Evolutionary conservation across 2,797 vertebrate species (phyloP), one percentile per base, ranked within the genome.

Genomic region (Gambusia yucatana): DNA sequence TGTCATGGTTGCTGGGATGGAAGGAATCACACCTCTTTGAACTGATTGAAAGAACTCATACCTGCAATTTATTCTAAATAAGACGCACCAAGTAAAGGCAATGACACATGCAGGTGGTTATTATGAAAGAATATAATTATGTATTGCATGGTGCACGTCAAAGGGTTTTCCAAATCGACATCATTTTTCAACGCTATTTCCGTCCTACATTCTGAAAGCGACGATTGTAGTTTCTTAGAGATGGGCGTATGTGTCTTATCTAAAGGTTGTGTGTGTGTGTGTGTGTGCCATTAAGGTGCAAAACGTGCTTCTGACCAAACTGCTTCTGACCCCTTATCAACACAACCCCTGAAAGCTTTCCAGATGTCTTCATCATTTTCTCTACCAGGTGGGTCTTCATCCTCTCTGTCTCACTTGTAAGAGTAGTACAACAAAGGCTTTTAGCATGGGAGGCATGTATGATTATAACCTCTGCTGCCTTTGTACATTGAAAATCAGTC

Each of bases 1-100:
- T 72, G 41, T 79, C 71, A 63, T 47, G 75, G 79, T 86, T 76
- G 75, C 82, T 43, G 25, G 81, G 70, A 80, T 52, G 36, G 63
- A 33, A 0, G 0, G 73, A 55, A 72, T 88, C 47, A 86, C n/a
- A 36, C 14, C 3, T 46, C 30, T 86, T 76, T 73, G 30, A 72
- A 46, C 25, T 55, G 75, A 70, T 75, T n/a, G 30, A 25, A 69
- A 48, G 25, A 14, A 20, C 81, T 84, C 72, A 61, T n/a, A 30
- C 74, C 65, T 78, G 67, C 77, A 22, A 82, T 89, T 82, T 47
- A 75, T 67, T 48, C n/a, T 11, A 46, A 71, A 28, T 46, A 44
- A 46, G 69, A 46, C 13, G 2, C 47, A 72, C 14, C 17, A 25
- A 28, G 36, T 5, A 30, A 67, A 41, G 39, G 20, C 22, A 65